A percentile compares a stretch with the other conserved stretches of the same genome.
These are phyloP conservation scores for Paraplagusia blochii DNA, from an alignment of 2,113 vertebrate species.

Conservation along the genomic window DNA sequence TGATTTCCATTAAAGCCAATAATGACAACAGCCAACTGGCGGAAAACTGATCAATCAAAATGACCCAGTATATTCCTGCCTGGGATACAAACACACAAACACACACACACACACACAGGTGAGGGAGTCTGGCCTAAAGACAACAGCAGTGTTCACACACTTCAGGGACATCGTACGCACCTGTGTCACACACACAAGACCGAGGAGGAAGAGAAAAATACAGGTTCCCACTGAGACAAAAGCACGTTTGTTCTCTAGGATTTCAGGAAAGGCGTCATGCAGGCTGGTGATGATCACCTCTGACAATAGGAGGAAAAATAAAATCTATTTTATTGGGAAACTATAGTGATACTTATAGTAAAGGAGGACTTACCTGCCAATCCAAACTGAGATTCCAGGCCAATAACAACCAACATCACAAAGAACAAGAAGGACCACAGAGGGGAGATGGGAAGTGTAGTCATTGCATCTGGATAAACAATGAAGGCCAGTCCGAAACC, in stretches of 20 bases:
- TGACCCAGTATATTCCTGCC: conserved; percentile 82
- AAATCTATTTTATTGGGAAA: not conserved
- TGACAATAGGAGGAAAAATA: conserved; percentile 40
- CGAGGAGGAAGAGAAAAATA: conserved; percentile 80
- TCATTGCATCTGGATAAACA: conserved; percentile 90
- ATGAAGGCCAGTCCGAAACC: conserved; percentile 94
- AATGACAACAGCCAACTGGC: conserved; percentile 73
- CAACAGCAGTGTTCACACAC: not conserved
- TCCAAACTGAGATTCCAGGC: conserved; percentile 92
- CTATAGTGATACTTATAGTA: not conserved
- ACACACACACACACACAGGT: no score
- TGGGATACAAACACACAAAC: conserved; percentile 28
- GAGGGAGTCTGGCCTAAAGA: not conserved
- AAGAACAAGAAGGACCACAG: conserved; percentile 96
- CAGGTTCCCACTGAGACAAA: conserved; percentile 76
- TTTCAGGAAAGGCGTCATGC: conserved; percentile 79
- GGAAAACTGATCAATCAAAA: conserved; percentile 75
- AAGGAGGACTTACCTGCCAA: conserved; percentile 79
- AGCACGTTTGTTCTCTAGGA: conserved; percentile 77
- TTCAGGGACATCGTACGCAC: conserved; percentile 49
- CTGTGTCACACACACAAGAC: conserved; percentile 87
- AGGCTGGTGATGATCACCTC: conserved; percentile 89
- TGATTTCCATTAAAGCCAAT: conserved; percentile 71
- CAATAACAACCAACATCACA: conserved; percentile 91
- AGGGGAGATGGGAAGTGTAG: conserved; percentile 85